These are phyloP conservation scores for Rhabdomys dilectus DNA, from an alignment of 2,113 vertebrate genomes.

Conservation along the genomic window DNA sequence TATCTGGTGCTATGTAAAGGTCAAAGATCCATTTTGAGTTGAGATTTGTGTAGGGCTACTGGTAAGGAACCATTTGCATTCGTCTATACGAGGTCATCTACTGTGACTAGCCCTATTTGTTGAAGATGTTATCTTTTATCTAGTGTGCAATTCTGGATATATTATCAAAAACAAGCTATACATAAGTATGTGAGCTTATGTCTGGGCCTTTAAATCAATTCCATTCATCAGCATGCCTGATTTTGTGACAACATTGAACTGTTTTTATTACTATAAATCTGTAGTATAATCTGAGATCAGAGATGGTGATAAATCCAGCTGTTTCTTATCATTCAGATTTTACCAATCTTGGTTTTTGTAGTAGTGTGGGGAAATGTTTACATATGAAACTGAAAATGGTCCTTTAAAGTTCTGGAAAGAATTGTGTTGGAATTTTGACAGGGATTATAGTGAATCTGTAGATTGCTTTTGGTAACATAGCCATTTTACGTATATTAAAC, in stretches of 20 bases:
- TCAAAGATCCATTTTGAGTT: not conserved
- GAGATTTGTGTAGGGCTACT: not conserved
- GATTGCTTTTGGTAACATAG: not conserved
- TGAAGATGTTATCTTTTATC: not conserved
- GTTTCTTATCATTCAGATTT: not conserved
- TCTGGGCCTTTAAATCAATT: not conserved
- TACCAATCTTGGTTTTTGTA: not conserved
- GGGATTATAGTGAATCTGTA: not conserved
- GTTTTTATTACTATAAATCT: not conserved
- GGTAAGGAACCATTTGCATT: not conserved
- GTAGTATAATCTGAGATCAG: not conserved
- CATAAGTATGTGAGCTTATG: not conserved
- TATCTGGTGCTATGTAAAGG: not conserved
- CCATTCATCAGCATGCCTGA: not conserved
- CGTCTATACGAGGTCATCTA: not conserved
- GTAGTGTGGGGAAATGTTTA: not conserved
- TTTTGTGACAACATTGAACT: not conserved
- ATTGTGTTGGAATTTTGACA: not conserved
- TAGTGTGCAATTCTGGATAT: not conserved
- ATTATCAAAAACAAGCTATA: not conserved
- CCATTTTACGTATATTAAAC: not conserved
- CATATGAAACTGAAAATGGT: not conserved
- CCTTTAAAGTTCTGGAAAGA: not conserved
- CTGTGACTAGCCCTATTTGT: not conserved
- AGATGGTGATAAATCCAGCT: not conserved